Percentiles rank a stretch among this genome's conserved stretches.
Evolutionary conservation across 2,113 vertebrate genomes (phyloP).

Genomic region (Cinclus mexicanus): DNA sequence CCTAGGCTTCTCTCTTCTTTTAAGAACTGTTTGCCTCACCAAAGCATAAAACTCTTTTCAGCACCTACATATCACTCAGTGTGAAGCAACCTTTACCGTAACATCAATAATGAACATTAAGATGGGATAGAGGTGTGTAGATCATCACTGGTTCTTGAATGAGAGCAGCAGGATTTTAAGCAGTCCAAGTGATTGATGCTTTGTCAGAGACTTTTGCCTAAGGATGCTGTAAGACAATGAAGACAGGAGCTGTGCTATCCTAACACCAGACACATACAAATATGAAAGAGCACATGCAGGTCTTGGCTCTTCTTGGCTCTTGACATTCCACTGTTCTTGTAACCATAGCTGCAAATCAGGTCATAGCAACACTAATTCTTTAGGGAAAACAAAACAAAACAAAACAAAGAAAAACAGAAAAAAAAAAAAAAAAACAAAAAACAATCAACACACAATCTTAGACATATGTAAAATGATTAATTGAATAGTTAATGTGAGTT

Average conservation of each 20-base stretch:
- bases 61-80: not conserved
- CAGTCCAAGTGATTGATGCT: not conserved
- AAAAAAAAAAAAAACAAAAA: not conserved
- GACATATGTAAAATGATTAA: not conserved
- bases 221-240: not conserved
- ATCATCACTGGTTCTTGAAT: not conserved
- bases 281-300: not conserved
- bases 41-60: not conserved
- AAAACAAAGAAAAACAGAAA: not conserved
- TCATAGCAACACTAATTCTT: fast-evolving
- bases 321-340: not conserved
- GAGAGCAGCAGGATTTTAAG: not conserved
- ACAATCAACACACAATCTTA: not conserved
- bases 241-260: not conserved
- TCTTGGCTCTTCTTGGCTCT: not conserved
- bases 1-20: not conserved
- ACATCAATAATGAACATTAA: not conserved
- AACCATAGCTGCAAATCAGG: not conserved
- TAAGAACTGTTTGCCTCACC: not conserved
- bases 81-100: not conserved
- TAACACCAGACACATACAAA: not conserved
- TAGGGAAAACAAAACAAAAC: not conserved
- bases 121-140: not conserved
- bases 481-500: not conserved
- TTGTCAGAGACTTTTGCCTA: not conserved